Conservation (phyloP, 53 echinoderm and acorn worm species). For the Astropecten irregularis region DNA sequence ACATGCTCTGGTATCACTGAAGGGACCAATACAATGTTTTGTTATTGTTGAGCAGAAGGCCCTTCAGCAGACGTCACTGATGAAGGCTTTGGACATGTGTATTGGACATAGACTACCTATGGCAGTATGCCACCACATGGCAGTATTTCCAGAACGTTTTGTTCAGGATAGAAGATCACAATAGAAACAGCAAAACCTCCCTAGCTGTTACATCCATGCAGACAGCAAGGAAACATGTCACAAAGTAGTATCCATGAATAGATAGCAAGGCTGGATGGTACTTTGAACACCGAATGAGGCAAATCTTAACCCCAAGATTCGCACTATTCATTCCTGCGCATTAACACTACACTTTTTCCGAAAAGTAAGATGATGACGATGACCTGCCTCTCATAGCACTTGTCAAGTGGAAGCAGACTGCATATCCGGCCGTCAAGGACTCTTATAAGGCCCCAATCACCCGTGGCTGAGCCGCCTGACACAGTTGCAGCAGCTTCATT, state of each 20-base stretch:
- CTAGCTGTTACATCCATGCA: slow-evolving; percentile 47
- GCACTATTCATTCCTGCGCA: no score
- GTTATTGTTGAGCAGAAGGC: slow-evolving; percentile 40
- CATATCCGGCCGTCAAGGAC: no score
- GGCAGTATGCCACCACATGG: slow-evolving; percentile 55
- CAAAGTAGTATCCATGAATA: slow-evolving; percentile 10
- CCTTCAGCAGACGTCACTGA: slow-evolving; percentile 12
- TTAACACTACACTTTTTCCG: no score
- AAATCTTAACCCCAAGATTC: no score
- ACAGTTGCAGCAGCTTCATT: no score
- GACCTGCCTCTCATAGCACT: no score
- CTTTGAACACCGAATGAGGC: slow-evolving; percentile 4
- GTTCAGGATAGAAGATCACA: slow-evolving; percentile 44
- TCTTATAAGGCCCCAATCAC: no score
- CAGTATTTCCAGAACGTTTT: slow-evolving; percentile 48
- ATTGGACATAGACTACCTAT: slow-evolving; percentile 53
- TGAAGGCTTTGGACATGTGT: slow-evolving; percentile 45
- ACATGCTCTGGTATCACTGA: slow-evolving; percentile 14
- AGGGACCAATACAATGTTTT: slow-evolving; percentile 38
- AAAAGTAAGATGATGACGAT: no score
- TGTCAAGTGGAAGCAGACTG: no score
- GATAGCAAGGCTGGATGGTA: slow-evolving; percentile 5
- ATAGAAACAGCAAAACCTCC: slow-evolving; percentile 27
- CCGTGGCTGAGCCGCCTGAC: no score
- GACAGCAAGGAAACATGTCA: slow-evolving; percentile 27